Evolutionary conservation across 1,140 invertebrate species (phyloP), one percentile per base, ranked within the genome.

Genomic region (Drosophila ambigua): DNA sequence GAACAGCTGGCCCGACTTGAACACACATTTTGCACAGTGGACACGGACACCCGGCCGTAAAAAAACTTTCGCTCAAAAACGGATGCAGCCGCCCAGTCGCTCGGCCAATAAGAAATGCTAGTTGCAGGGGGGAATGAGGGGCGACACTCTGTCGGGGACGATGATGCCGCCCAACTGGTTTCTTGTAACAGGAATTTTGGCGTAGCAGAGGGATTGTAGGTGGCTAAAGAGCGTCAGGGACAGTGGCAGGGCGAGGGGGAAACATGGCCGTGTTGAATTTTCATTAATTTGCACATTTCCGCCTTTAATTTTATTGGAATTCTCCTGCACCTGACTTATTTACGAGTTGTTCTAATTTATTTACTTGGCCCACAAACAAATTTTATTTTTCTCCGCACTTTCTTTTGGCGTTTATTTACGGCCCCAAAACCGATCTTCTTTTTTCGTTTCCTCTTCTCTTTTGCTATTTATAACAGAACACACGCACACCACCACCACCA

Each of bases 31-130:
- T 75, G 75, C 66, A 66, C 61, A 66, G 61, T 62, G 64, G 53
- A 58, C 31, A 52, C 45, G 46, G 66, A 71, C 68, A 44, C 16
- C 50, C 24, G 52, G 53, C 45, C 44, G 65, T 74, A 73, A 80
- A 79, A 83, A 83, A 83, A 87, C 82, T 87, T 87, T 87, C 82
- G 82, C 82, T 82, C 65, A 76, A 82, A 39, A 85, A 87, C 82
- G 82, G 82, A 87, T 88, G 82, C 82, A 82, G 11, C 35, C 35
- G 11, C 35, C 35, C 35, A 39, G 35, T 39, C 4, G 35, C 35
- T 39, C 11, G 11, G 71, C 50, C 77, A 64, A 24, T 23, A 48
- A 62, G 49, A 54, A 45, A 50, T 52, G 57, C 51, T 49, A 24
- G 52, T 20, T 9, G 28, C 39, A 41, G 35, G 48, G 49, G 31